Conservation (phyloP, 2,113 vertebrate species). For the Panthera uncia region DNA sequence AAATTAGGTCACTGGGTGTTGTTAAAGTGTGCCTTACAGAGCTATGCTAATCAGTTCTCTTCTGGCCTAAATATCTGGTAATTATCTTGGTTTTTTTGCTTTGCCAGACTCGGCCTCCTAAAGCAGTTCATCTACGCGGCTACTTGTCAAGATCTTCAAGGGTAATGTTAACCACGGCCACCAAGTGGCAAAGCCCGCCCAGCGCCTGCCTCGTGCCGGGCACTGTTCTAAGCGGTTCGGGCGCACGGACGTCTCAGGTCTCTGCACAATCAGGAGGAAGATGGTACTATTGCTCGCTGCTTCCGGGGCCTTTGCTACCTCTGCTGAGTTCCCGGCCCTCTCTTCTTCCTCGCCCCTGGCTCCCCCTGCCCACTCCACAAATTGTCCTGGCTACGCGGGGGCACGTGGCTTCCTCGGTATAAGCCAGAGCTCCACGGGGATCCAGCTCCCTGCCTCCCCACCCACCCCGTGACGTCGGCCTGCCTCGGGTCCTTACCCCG, state of each 20-base stretch:
- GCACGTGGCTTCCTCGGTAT: background rate
- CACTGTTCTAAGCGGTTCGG: accelerated
- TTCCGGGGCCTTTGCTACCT: accelerated
- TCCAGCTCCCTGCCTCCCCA: background rate
- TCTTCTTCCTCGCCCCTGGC: too few species aligned
- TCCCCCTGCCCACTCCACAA: too few species aligned
- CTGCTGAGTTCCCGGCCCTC: accelerated
- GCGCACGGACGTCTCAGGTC: background rate
- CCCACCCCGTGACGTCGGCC: background rate
- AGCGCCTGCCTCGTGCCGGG: accelerated
- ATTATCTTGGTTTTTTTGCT: slow-evolving; percentile 75
- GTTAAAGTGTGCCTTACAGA: slow-evolving; percentile 74
- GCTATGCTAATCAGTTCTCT: slow-evolving; percentile 79
- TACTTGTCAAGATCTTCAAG: slow-evolving; percentile 13
- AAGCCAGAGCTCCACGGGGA: background rate
- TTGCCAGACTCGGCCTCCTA: slow-evolving; percentile 69
- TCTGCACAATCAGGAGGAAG: background rate
- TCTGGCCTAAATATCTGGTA: slow-evolving; percentile 81
- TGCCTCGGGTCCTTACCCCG: background rate
- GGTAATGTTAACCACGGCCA: background rate
- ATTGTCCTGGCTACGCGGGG: accelerated
- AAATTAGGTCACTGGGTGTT: slow-evolving; percentile 79
- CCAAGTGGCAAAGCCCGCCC: background rate
- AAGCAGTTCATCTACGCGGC: slow-evolving; percentile 42
- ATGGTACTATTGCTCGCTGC: background rate